Evolutionary conservation across 2,888 invertebrate species (phyloP).

Genomic region (Drosophila colorata): DNA sequence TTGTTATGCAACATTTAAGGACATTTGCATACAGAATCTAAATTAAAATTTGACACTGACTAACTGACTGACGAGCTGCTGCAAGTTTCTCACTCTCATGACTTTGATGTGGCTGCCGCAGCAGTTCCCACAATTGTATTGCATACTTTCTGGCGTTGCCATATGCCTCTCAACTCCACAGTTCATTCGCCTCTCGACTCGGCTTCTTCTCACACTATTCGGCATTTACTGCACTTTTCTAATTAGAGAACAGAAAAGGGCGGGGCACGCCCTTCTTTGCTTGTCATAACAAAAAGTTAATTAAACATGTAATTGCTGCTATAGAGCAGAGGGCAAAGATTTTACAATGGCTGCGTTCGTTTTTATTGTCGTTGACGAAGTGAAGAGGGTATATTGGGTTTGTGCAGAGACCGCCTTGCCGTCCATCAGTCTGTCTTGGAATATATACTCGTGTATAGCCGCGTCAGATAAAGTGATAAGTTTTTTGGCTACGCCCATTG

Average conservation of each 20-base stretch:
- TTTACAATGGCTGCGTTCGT: conserved; percentile 40
- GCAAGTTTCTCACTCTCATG: neutral
- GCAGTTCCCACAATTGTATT: conserved; percentile 22
- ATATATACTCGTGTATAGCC: too few species aligned
- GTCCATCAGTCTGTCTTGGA: too few species aligned
- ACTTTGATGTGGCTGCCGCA: conserved; percentile 37
- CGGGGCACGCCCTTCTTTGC: conserved; percentile 12
- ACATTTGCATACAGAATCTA: conserved; percentile 71
- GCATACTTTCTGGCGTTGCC: conserved; percentile 30
- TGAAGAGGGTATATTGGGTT: conserved; percentile 11
- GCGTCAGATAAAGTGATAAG: too few species aligned
- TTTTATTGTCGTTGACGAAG: neutral
- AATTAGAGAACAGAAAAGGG: conserved; percentile 24
- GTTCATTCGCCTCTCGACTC: conserved; percentile 32
- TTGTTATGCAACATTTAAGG: conserved; percentile 71
- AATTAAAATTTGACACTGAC: conserved; percentile 69
- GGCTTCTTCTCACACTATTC: neutral
- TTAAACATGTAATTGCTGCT: conserved; percentile 77
- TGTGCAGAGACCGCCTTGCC: neutral
- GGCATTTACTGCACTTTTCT: conserved; percentile 24
- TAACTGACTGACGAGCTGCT: conserved; percentile 28
- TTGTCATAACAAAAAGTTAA: conserved; percentile 76
- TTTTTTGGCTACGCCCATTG: too few species aligned
- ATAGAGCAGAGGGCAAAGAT: conserved; percentile 46
- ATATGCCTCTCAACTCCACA: neutral